Conservation (phyloP, 2,113 vertebrate genomes). For the Xyrauchen texanus region DNA sequence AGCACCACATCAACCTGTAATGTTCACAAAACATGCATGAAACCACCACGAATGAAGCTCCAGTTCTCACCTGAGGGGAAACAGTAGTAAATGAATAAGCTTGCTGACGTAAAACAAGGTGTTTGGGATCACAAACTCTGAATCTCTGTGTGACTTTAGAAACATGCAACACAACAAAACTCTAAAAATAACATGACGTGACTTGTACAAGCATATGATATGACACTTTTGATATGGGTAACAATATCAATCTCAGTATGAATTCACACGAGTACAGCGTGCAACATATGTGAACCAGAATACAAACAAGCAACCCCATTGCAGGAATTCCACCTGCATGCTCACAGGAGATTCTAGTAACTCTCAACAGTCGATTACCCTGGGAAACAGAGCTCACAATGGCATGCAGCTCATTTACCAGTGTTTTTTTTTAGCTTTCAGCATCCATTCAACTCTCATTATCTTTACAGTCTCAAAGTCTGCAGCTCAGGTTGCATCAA, state of each 20-base stretch:
- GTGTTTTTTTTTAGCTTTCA: slow-evolving; percentile 39
- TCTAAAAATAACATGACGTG: not conserved
- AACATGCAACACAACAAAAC: slow-evolving; percentile 23
- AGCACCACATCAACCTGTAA: slow-evolving; percentile 35
- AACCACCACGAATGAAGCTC: slow-evolving; percentile 28
- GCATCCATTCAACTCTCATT: slow-evolving; percentile 49
- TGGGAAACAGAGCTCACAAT: slow-evolving; percentile 31
- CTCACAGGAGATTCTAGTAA: not conserved
- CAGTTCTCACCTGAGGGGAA: slow-evolving; percentile 48
- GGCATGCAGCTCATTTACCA: slow-evolving; percentile 18
- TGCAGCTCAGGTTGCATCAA: slow-evolving; percentile 39
- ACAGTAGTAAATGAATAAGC: slow-evolving; percentile 31
- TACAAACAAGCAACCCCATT: not conserved
- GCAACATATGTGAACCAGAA: not conserved
- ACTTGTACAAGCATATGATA: not conserved
- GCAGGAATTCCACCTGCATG: not conserved
- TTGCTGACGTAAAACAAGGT: slow-evolving; percentile 31
- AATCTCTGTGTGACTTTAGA: not conserved
- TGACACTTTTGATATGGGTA: not conserved
- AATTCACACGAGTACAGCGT: not conserved
- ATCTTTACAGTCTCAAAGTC: slow-evolving; percentile 47
- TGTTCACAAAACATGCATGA: not conserved
- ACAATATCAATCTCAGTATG: not conserved
- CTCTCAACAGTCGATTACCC: slow-evolving; percentile 15
- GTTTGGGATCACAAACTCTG: slow-evolving; percentile 33